phyloP scores from a whole-genome alignment of 1,140 invertebrate species.

The Amyelois transitella region DNA sequence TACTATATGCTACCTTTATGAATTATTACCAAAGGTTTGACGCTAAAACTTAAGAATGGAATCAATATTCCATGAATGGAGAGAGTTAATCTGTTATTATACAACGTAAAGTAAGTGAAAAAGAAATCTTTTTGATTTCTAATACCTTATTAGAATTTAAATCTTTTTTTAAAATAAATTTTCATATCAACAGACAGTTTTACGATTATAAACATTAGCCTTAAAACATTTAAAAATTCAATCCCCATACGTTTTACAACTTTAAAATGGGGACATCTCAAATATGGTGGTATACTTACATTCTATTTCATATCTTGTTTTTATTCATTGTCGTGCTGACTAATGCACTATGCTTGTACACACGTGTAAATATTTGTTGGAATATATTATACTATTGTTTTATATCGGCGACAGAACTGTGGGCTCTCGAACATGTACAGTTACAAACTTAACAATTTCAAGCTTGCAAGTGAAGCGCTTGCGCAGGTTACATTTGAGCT shows the following conservation, averaged over 20 bases:
- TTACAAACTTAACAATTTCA: background rate
- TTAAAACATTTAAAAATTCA: background rate
- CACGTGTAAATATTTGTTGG: slow-evolving; percentile 26
- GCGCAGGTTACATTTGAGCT: background rate
- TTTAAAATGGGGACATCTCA: background rate
- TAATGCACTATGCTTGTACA: slow-evolving; percentile 26
- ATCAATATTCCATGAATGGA: too few relatives aligned
- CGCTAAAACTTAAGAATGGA: too few relatives aligned
- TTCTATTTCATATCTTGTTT: slow-evolving; percentile 1
- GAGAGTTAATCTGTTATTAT: too few relatives aligned
- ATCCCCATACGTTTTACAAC: background rate
- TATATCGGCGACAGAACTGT: background rate
- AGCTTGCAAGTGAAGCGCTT: background rate
- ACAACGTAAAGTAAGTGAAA: background rate
- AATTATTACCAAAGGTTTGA: too few relatives aligned
- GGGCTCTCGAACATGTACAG: background rate
- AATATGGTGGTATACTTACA: background rate
- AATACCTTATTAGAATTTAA: too few relatives aligned
- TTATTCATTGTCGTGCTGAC: slow-evolving; percentile 1
- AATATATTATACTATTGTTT: slow-evolving; percentile 24
- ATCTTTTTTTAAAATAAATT: too few relatives aligned
- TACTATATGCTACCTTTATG: too few relatives aligned
- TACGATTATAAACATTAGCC: background rate
- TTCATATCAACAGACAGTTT: background rate
- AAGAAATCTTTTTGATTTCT: background rate